Evolutionary conservation across 2,113 vertebrate species (phyloP).

Genomic region (Eclectus roratus): DNA sequence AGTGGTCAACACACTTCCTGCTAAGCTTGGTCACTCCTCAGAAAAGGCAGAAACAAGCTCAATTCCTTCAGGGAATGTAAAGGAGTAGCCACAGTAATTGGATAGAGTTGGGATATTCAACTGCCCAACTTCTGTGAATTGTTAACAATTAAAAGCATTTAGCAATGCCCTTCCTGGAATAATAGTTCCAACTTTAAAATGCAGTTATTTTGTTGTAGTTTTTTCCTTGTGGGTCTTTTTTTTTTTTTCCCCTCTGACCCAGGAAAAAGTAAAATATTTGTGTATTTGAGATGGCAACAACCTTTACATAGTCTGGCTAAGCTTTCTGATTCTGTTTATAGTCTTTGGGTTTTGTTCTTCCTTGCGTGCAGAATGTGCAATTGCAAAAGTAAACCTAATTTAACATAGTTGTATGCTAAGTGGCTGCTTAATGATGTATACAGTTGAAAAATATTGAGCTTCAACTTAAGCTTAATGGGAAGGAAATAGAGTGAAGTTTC

Average conservation of each 20-base stretch:
- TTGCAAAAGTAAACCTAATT: neutral
- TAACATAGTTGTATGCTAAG: neutral
- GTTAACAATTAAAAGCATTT: neutral
- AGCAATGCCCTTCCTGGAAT: neutral
- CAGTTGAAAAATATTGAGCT: neutral
- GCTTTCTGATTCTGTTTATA: neutral
- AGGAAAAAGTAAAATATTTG: neutral
- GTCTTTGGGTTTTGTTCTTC: neutral
- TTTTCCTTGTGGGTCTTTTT: neutral
- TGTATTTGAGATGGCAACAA: neutral
- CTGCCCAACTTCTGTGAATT: neutral
- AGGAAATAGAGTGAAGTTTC: neutral
- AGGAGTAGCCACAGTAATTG: neutral
- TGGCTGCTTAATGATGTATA: neutral
- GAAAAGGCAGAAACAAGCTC: neutral
- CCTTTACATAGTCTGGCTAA: neutral
- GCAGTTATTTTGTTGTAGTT: neutral
- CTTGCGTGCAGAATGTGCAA: accelerated
- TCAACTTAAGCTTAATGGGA: neutral
- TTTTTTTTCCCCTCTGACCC: neutral
- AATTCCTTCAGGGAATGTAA: neutral
- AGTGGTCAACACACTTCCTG: neutral
- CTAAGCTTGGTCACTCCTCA: neutral
- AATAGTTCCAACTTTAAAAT: neutral
- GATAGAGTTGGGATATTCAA: neutral